Base-by-base conservation (phyloP, 2,888 invertebrate genomes). In the Ormyrus nitidulus region DNA sequence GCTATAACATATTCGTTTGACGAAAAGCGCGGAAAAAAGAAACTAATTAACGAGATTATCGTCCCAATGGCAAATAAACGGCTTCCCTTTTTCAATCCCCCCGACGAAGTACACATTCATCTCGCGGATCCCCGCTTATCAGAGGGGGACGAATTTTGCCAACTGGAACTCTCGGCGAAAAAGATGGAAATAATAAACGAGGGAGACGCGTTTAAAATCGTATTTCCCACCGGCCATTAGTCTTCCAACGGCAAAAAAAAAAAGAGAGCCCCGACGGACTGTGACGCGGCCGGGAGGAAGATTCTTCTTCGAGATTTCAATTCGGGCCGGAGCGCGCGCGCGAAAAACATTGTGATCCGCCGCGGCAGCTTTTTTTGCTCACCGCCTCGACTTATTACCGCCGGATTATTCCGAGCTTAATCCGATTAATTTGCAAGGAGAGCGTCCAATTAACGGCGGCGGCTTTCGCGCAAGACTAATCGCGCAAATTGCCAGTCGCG, bases 401-500 rank as follows among this genome's bases (percentile, higher is more conserved):
- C 49, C 56, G 58, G 68, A 76, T 76, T 76, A 65, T 61, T 6
- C 53, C 34, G 34, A 34, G 70, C n/a, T 62, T 77, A 71, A 77
- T 70, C 51, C 13, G 65, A 46, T 53, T 72, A 78, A 72, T 72
- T 78, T 78, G 46, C n/a, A 49, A 66, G 54, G 49, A 49, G 10
- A 11, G 53, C 51, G 71, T 61, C 65, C 70, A 79, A 79, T 79
- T 79, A 75, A 66, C 75, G 48, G 53, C 61, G 34, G 71, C 58
- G 53, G 49, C 58, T 79, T 72, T 75, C 70, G 53, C 13, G 49
- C 44, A 48, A 54, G 62, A 64, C 69, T 79, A 79, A 70, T 79
- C 65, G 75, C 48, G 59, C 71, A 75, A 79, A 75, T 79, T 79
- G 75, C 79, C 44, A 61, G 58, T 69, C 34, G 46, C 69, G 44